phyloP scores from a whole-genome alignment of 2,888 invertebrate genomes.

The Coelogynopora nodosa region DNA sequence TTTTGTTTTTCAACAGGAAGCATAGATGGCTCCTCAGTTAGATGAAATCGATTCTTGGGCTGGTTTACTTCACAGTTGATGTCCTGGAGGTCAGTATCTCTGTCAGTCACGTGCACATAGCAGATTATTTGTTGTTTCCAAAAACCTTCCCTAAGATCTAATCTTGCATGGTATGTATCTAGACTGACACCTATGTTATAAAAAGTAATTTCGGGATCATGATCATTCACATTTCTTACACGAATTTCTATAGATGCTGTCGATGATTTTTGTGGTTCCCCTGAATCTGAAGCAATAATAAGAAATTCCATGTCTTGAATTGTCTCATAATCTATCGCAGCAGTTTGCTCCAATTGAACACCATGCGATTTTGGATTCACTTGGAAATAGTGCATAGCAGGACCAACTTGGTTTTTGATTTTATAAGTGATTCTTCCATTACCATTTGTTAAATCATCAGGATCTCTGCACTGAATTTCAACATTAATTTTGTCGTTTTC shows the following conservation, averaged over 20 bases:
- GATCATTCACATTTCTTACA: conserved; percentile 37
- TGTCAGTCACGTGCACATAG: conserved; percentile 16
- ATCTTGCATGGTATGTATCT: neutral
- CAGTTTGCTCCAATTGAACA: neutral
- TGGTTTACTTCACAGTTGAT: conserved; percentile 9
- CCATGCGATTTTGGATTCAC: conserved; percentile 11
- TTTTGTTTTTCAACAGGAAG: neutral
- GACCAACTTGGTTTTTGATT: neutral
- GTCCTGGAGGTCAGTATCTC: conserved; percentile 16
- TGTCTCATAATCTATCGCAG: conserved; percentile 34
- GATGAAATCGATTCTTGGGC: neutral
- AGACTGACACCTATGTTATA: conserved; percentile 8
- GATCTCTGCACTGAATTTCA: conserved; percentile 4
- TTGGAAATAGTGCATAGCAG: conserved; percentile 32
- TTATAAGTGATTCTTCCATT: conserved; percentile 39
- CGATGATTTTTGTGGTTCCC: neutral
- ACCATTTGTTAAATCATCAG: conserved; percentile 32
- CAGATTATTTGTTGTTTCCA: conserved; percentile 1
- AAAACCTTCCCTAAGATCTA: neutral
- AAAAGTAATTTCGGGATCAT: conserved; percentile 35
- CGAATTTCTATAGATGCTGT: conserved; percentile 28
- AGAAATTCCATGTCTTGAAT: conserved; percentile 16
- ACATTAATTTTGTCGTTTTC: conserved; percentile 32
- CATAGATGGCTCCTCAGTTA: neutral
- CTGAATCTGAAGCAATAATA: conserved; percentile 9